Evolutionary conservation across 1,140 invertebrate species (phyloP), one percentile per base, ranked within the genome.

Genomic region (Tetramorium parvispinum): DNA sequence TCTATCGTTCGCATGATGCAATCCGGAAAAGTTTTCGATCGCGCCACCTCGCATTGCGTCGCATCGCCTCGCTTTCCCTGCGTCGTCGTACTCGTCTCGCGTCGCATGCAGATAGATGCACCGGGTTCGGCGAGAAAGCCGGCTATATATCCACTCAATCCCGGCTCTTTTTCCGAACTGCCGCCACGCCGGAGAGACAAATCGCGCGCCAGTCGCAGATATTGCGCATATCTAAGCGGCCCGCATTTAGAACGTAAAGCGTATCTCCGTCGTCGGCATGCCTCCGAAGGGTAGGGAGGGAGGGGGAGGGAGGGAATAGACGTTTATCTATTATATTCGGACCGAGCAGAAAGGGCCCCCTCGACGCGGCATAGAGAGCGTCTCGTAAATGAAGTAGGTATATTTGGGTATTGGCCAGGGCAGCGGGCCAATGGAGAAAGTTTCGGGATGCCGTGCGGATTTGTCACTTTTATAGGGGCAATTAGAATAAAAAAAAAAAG

Each of bases 181-280:
- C 82, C 57, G 70, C 73, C 37, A 76, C n/a, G 82, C 59, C 57
- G 82, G 37, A 53, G 53, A 83, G 79, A 83, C 79, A 75, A 75
- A 83, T 83, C 79, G 79, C 68, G 68, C 79, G 79, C 79, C 79
- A 83, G 68, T 83, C 79, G 79, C 68, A 83, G 79, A 83, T 83
- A 83, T 83, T 83, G 79, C 82, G 59, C 82, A 85, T 85, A 85
- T 78, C 82, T 78, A 85, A 85, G 76, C 71, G 73, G 61, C 49
- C 59, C 73, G 82, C 82, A 85, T 85, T 85, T 85, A 85, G 73
- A 85, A 85, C 61, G 32, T 66, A 65, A 78, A 85, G 73, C 71
- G 70, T 78, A 78, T 66, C 82, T 85, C 82, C 73, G 55, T 78
- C 57, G 53, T 85, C 46, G 82, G 75, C 46, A 37, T 55, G 27